Percentiles rank a stretch among this genome's conserved stretches.
These are phyloP conservation scores for Pithys albifrons DNA, from an alignment of 2,113 vertebrate genomes.

Conservation along the genomic window DNA sequence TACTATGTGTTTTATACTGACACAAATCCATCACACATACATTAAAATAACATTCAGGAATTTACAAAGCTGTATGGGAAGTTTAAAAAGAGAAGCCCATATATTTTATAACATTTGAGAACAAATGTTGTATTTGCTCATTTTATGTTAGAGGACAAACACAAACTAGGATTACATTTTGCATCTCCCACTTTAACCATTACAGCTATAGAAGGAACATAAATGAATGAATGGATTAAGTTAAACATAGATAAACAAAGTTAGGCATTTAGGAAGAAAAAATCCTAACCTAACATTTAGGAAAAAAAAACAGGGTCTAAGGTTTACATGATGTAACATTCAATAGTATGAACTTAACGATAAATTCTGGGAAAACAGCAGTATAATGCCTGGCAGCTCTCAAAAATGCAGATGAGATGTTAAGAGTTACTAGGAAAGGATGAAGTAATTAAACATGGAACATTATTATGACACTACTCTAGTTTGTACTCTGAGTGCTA, in stretches of 20 bases:
- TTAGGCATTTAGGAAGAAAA: background rate
- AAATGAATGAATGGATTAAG: background rate
- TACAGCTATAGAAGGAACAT: background rate
- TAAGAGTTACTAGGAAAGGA: background rate
- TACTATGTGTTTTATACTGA: background rate
- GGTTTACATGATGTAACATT: background rate
- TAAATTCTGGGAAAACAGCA: background rate
- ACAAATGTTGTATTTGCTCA: background rate
- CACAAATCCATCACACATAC: background rate
- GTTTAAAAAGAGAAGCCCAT: background rate
- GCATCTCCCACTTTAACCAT: background rate
- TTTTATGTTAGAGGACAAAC: background rate
- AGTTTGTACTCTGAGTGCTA: background rate
- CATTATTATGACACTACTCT: background rate
- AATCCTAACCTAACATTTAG: background rate
- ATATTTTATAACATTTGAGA: background rate
- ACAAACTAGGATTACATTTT: background rate
- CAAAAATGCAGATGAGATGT: background rate
- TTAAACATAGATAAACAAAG: background rate
- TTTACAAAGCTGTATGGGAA: background rate
- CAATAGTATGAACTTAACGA: background rate
- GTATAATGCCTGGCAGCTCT: background rate
- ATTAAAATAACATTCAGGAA: background rate
- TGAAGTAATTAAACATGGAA: background rate
- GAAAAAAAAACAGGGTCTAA: fast-evolving